Evolutionary conservation across 2,888 invertebrate species (phyloP).

Genomic region (Cheilosia scutellata): DNA sequence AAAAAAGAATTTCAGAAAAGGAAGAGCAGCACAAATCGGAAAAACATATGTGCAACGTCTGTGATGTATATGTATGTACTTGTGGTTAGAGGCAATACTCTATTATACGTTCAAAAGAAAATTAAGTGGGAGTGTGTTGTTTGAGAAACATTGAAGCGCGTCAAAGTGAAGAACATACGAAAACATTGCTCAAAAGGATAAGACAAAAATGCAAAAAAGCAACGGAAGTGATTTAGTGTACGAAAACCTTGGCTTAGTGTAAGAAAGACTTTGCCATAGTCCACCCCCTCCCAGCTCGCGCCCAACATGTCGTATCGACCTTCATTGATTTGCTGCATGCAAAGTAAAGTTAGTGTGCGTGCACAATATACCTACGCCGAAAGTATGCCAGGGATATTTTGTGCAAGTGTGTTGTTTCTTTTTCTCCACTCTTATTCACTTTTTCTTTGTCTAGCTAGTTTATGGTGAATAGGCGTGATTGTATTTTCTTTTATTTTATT

Average conservation of each 20-base stretch:
- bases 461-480: conserved; percentile 32
- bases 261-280: conserved; percentile 3
- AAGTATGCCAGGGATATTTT: conserved; percentile 68
- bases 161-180: conserved; percentile 19
- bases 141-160: neutral
- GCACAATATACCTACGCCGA: conserved; percentile 27
- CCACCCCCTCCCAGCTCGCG: neutral
- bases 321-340: conserved; percentile 65
- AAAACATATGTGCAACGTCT: conserved; percentile 8
- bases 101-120: neutral
- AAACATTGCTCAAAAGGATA: conserved; percentile 13
- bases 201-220: conserved; percentile 10
- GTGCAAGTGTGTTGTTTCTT: neutral
- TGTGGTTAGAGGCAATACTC: neutral
- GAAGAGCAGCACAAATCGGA: neutral
- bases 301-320: conserved; percentile 43
- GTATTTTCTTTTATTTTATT: conserved; percentile 10
- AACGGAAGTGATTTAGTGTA: conserved; percentile 49
- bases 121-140: neutral
- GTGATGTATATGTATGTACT: neutral
- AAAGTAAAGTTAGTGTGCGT: conserved; percentile 59
- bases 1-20: neutral
- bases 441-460: conserved; percentile 44
- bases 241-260: conserved; percentile 30
- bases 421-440: conserved; percentile 2